Evolutionary conservation across 2,888 invertebrate species (phyloP).

Genomic region (Agriopis leucophaearia): DNA sequence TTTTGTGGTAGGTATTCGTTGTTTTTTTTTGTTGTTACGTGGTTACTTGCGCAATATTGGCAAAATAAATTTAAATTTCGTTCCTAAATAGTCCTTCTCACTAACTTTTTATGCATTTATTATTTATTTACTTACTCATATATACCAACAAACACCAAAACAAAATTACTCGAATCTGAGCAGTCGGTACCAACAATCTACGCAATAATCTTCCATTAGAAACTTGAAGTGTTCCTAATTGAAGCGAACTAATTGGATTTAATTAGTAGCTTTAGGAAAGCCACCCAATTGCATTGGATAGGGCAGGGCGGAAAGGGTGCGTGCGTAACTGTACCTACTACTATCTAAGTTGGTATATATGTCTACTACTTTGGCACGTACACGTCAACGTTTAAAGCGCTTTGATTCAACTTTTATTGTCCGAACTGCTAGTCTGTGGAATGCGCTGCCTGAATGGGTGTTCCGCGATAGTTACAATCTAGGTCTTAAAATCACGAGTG

Average conservation of each 20-base stretch:
- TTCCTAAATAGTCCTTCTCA: not conserved
- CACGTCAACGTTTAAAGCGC: not conserved
- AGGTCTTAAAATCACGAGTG: too few species aligned
- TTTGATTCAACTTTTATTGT: too few species aligned
- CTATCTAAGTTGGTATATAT: constrained; percentile 4
- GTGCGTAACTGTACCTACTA: constrained; percentile 16
- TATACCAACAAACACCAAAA: constrained; percentile 6
- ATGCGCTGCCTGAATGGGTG: too few species aligned
- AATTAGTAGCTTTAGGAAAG: constrained; percentile 50
- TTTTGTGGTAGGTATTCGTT: too few species aligned
- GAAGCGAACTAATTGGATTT: constrained; percentile 54
- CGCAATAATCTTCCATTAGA: constrained; percentile 45
- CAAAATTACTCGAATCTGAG: constrained; percentile 24
- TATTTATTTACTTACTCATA: not conserved
- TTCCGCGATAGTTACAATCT: too few species aligned
- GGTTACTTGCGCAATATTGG: too few species aligned
- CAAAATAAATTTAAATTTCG: not conserved
- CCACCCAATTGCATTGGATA: constrained; percentile 47
- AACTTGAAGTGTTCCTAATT: constrained; percentile 47
- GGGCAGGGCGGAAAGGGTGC: constrained; percentile 30
- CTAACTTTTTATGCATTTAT: not conserved
- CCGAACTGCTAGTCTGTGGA: too few species aligned
- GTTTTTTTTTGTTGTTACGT: too few species aligned
- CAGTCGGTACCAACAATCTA: constrained; percentile 35
- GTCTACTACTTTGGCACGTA: not conserved